A percentile compares a stretch with the other conserved stretches of the same genome.
Evolutionary conservation across 2,113 vertebrate species (phyloP).

Genomic region (Oenanthe oenanthe): DNA sequence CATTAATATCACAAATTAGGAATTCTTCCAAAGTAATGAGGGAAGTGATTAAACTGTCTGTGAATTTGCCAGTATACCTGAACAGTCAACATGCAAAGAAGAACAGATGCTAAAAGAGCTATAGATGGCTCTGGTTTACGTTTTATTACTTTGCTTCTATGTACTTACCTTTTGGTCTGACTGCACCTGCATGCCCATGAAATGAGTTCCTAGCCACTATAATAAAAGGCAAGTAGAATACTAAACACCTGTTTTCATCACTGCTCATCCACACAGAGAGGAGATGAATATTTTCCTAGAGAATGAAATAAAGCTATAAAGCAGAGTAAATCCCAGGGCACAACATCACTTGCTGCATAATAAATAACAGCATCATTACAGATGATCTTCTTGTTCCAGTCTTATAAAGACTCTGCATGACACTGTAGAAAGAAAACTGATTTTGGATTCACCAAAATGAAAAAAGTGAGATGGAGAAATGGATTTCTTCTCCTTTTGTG

Average conservation of each 20-base stretch:
- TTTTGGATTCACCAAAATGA: not conserved
- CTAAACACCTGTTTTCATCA: not conserved
- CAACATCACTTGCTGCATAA: fast-evolving
- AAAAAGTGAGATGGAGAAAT: not conserved
- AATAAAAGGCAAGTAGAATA: not conserved
- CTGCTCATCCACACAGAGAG: not conserved
- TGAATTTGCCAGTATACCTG: not conserved
- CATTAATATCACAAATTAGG: not conserved
- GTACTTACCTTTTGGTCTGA: not conserved
- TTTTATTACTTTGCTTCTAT: not conserved
- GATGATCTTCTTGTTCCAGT: not conserved
- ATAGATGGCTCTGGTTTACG: not conserved
- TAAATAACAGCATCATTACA: fast-evolving
- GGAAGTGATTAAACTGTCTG: not conserved
- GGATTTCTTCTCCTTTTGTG: fast-evolving
- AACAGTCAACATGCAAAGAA: not conserved
- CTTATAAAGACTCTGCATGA: not conserved
- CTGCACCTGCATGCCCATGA: not conserved
- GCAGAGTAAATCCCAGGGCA: not conserved
- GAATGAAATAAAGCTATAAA: not conserved
- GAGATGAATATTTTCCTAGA: not conserved
- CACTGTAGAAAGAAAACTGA: not conserved
- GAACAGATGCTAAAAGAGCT: not conserved
- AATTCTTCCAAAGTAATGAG: not conserved
- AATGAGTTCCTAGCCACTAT: not conserved